Evolutionary conservation across 2,113 vertebrate genomes (phyloP).

Genomic region (Lanius collurio): DNA sequence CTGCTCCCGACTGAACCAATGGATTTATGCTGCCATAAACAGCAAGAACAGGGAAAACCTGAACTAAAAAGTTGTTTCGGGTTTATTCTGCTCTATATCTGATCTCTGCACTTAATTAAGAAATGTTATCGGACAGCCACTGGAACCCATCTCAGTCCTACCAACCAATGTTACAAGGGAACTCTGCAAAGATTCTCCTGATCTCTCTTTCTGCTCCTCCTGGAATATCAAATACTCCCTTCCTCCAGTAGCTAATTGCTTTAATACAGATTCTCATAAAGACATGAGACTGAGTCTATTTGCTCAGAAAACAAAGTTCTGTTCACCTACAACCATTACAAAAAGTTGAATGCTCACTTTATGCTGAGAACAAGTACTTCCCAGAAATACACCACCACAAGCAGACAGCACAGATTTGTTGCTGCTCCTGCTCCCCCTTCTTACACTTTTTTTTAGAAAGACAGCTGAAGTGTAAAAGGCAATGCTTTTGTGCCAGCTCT

Average conservation of each 20-base stretch:
- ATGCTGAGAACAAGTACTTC: neutral
- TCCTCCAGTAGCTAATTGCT: neutral
- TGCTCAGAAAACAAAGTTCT: neutral
- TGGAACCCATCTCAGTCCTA: neutral
- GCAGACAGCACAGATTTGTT: neutral
- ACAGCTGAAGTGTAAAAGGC: neutral
- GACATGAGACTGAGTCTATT: neutral
- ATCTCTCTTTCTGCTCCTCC: neutral
- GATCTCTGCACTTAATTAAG: slow-evolving; percentile 33
- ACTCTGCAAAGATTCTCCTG: neutral
- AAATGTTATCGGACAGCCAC: neutral
- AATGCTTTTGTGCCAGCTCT: neutral
- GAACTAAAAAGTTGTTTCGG: neutral
- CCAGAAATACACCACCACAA: neutral
- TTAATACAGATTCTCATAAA: neutral
- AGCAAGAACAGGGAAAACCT: slow-evolving; percentile 9
- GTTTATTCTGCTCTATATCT: neutral
- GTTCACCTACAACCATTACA: neutral
- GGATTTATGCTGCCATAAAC: too few relatives aligned
- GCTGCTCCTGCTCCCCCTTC: neutral
- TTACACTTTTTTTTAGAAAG: neutral
- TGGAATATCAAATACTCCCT: neutral
- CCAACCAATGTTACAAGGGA: neutral
- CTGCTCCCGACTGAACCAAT: too few relatives aligned
- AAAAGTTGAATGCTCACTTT: neutral